A percentile compares a stretch with the other conserved stretches of the same genome.
Evolutionary conservation across 2,113 vertebrate species (phyloP).

Genomic region (Malurus alboscapulatus): DNA sequence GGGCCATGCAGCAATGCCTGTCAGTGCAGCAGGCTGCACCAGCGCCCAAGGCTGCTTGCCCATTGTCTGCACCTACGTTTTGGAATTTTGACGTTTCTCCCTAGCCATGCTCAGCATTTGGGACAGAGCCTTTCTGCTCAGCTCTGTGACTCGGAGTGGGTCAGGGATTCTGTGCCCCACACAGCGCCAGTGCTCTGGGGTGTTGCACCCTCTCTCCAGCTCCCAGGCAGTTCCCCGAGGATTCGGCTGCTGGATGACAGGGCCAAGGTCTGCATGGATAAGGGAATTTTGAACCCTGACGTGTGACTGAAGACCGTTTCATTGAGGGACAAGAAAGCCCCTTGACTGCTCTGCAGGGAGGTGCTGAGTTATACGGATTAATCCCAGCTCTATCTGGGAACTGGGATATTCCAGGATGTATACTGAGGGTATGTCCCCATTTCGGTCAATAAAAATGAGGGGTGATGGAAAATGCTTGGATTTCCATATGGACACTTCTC

Average conservation of each 20-base stretch:
- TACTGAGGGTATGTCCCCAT: accelerated
- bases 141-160: accelerated
- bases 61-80: background rate
- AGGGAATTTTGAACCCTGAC: accelerated
- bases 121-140: background rate
- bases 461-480: background rate
- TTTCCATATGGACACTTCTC: background rate
- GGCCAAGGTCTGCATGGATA: background rate
- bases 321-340: background rate
- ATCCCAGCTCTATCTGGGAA: background rate
- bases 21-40: background rate
- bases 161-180: background rate
- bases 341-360: background rate
- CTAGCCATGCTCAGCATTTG: accelerated
- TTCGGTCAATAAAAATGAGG: background rate
- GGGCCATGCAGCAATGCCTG: background rate
- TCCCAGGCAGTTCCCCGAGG: accelerated
- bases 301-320: background rate
- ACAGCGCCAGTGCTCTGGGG: background rate
- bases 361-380: background rate
- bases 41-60: accelerated
- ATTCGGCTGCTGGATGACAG: accelerated
- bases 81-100: background rate
- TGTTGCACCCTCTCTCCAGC: background rate
- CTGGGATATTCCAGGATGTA: background rate